Percentiles rank a stretch among this genome's conserved stretches.
Conservation (phyloP, 2,888 invertebrate species). For the Cryptophagus acutangulus region DNA sequence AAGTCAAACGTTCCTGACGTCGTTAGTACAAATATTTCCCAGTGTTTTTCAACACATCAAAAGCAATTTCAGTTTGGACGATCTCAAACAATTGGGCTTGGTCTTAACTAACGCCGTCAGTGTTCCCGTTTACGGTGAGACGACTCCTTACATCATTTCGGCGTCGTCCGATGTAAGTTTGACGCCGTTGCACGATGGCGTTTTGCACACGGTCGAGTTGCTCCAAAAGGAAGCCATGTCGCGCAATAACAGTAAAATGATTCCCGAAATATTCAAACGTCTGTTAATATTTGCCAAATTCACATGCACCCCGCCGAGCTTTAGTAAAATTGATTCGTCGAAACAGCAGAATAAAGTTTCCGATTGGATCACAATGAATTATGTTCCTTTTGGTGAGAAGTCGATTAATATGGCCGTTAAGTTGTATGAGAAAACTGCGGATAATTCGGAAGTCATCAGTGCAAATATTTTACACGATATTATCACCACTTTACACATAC, state of each 20-base stretch:
- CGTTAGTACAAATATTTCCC: constrained; percentile 93
- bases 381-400: constrained; percentile 81
- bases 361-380: constrained; percentile 76
- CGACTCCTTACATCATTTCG: constrained; percentile 72
- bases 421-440: constrained; percentile 69
- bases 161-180: constrained; percentile 68
- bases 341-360: constrained; percentile 51
- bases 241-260: constrained; percentile 55
- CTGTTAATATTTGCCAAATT: constrained; percentile 63
- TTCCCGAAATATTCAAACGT: constrained; percentile 64
- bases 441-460: constrained; percentile 65
- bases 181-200: constrained; percentile 78
- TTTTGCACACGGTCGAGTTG: constrained; percentile 80
- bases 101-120: constrained; percentile 67
- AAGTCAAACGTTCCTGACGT: constrained; percentile 89
- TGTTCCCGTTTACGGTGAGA: constrained; percentile 76
- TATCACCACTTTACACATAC: constrained; percentile 63
- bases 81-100: constrained; percentile 72
- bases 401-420: constrained; percentile 69
- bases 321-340: constrained; percentile 51
- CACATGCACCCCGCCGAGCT: constrained; percentile 62
- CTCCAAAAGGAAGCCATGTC: constrained; percentile 72
- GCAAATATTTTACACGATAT: constrained; percentile 65
- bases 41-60: constrained; percentile 84
- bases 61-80: constrained; percentile 60